These are phyloP conservation scores for Valencia hispanica DNA, from an alignment of 2,797 vertebrate genomes.

Conservation along the genomic window DNA sequence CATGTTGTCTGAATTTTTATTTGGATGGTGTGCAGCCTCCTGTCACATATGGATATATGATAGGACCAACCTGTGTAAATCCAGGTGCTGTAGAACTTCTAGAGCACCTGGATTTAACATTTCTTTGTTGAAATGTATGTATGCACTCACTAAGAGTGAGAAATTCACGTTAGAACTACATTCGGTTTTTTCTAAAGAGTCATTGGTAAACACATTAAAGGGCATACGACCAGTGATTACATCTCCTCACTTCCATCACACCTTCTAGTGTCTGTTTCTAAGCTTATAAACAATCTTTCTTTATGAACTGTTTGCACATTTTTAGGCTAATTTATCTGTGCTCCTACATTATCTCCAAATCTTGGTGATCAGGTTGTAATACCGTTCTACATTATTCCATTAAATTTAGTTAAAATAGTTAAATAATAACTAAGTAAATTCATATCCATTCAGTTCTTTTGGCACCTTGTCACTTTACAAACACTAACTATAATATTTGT, in stretches of 20 bases:
- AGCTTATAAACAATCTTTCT: background rate
- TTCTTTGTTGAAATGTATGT: background rate
- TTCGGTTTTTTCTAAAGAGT: background rate
- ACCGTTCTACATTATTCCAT: background rate
- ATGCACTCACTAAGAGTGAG: background rate
- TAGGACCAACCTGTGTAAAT: constrained; percentile 29
- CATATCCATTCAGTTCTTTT: background rate
- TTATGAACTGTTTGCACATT: background rate
- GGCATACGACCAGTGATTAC: background rate
- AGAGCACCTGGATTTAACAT: background rate
- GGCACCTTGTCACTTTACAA: background rate
- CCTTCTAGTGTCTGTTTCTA: background rate
- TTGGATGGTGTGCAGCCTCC: constrained; percentile 36
- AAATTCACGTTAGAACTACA: background rate
- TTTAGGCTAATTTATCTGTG: background rate
- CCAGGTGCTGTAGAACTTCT: background rate
- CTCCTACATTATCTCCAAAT: background rate
- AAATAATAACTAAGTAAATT: background rate
- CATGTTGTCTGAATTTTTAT: constrained; percentile 43
- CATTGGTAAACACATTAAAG: background rate
- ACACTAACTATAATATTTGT: background rate
- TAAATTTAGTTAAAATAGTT: background rate
- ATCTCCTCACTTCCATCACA: too few relatives aligned
- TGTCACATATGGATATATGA: constrained; percentile 33
- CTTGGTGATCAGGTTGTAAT: background rate